phyloP scores from a whole-genome alignment of 2,888 invertebrate genomes.

The Lissonota sp. region DNA sequence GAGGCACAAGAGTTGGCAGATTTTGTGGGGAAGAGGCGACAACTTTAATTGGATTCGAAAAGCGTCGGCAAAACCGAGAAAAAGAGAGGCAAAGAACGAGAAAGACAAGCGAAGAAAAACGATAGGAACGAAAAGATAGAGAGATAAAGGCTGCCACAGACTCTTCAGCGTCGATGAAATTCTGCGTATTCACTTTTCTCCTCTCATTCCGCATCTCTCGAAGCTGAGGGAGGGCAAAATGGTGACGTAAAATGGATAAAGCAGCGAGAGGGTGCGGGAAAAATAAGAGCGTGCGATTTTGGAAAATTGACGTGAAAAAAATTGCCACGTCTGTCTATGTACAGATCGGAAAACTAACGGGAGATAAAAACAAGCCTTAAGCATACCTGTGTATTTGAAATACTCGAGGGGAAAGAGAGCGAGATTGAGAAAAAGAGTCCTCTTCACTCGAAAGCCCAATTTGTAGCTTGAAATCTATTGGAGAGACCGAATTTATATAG shows the following conservation, averaged over 20 bases:
- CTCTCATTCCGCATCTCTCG: too few relatives aligned
- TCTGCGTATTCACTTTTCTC: not conserved
- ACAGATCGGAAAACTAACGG: not conserved
- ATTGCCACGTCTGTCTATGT: too few relatives aligned
- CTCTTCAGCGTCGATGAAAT: constrained; percentile 30
- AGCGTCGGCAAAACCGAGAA: constrained; percentile 56
- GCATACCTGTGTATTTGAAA: constrained; percentile 39
- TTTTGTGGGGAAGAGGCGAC: constrained; percentile 57
- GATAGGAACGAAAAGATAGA: constrained; percentile 51
- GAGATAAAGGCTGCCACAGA: constrained; percentile 29
- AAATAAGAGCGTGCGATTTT: constrained; percentile 12
- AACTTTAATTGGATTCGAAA: constrained; percentile 71
- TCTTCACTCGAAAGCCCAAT: constrained; percentile 60
- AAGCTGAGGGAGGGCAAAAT: constrained; percentile 13
- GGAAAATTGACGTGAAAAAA: too few relatives aligned
- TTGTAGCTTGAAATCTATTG: constrained; percentile 53
- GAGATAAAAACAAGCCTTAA: constrained; percentile 18
- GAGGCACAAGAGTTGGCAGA: constrained; percentile 48
- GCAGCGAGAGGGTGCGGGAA: not conserved
- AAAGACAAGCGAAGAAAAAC: constrained; percentile 12
- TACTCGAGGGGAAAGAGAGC: constrained; percentile 3
- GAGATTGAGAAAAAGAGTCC: constrained; percentile 1
- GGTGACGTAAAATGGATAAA: constrained; percentile 21
- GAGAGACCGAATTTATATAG: constrained; percentile 44
- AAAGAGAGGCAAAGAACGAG: constrained; percentile 3